Conservation (phyloP, 2,113 vertebrate genomes). For the Ailurus styani region DNA sequence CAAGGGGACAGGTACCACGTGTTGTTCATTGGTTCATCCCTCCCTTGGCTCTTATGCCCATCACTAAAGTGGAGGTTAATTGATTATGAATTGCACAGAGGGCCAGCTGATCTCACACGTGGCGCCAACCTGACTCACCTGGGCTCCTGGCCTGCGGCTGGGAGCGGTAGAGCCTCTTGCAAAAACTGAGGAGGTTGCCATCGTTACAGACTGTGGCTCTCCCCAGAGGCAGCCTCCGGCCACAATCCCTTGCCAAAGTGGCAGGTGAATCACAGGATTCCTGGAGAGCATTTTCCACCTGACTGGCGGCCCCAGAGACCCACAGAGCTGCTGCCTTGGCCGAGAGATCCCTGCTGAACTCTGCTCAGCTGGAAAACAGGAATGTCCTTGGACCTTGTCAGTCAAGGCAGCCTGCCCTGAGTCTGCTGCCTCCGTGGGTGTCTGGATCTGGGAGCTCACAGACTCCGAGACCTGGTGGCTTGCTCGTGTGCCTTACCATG, state of each 20-base stretch:
- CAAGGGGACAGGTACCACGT: not conserved
- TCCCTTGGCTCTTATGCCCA: not conserved
- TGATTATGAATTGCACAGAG: rapidly evolving
- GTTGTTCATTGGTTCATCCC: not conserved
- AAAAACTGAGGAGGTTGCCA: not conserved
- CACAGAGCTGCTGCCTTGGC: not conserved
- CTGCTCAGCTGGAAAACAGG: not conserved
- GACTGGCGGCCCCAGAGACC: not conserved
- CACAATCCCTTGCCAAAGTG: not conserved
- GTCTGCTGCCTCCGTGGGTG: not conserved
- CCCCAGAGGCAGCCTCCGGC: not conserved
- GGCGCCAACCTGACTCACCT: rapidly evolving
- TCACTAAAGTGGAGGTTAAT: no score
- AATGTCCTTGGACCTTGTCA: conserved; percentile 30
- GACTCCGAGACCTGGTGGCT: not conserved
- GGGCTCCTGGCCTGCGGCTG: not conserved
- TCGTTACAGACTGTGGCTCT: not conserved
- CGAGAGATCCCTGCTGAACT: not conserved
- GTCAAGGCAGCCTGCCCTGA: not conserved
- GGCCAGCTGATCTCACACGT: not conserved
- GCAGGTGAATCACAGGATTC: not conserved
- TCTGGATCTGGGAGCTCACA: not conserved
- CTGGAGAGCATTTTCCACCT: not conserved
- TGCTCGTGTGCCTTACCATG: not conserved
- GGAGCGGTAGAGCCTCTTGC: not conserved